Base-by-base conservation (phyloP, 1,140 invertebrate genomes). In the Monomorium pharaonis region DNA sequence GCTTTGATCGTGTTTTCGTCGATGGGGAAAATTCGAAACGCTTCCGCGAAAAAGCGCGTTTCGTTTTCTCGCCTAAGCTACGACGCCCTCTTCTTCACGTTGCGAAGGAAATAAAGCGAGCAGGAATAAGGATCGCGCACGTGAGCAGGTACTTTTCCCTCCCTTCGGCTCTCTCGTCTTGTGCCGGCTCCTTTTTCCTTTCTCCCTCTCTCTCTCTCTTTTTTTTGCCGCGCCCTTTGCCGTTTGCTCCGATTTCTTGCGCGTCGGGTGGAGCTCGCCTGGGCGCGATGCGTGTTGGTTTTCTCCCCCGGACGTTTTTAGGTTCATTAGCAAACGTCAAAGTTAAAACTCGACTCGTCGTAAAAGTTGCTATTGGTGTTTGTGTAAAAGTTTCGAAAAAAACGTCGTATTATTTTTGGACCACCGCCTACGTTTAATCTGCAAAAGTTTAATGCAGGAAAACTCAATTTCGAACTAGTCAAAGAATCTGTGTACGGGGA, bases 1-100 rank as follows among this genome's bases (percentile, higher is more conserved):
- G 78, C 87, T 88, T 86, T 88, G 87, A 88, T 78, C 85, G 78
- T 84, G 85, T 88, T 86, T 86, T 65, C 70, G 85, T 77, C 78
- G 85, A 88, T 81, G 44, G 69, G 54, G 33, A 88, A 88, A 88
- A 88, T 88, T 84, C 85, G 78, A 88, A 86, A 67, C 78, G 83
- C 81, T 88, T 77, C 56, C 85, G 75, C 65, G 72, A 75, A 24
- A 83, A 88, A 62, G 16, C 56, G 54, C 62, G 76, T 88, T 88
- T 78, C 85, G 47, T 86, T 88, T 88, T 67, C 72, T 49, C 67
- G 47, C 47, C 86, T 80, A 70, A 56, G 69, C 47, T 62, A 54
- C 58, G 49, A 54, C 44, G 54, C 18, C 18, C 81, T 63, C 60
- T 67, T 1, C 44, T 51, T 21, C 51, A 9, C 27, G 30, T 14